phyloP scores from a whole-genome alignment of 2,113 vertebrate species.

The Prolemur simus region DNA sequence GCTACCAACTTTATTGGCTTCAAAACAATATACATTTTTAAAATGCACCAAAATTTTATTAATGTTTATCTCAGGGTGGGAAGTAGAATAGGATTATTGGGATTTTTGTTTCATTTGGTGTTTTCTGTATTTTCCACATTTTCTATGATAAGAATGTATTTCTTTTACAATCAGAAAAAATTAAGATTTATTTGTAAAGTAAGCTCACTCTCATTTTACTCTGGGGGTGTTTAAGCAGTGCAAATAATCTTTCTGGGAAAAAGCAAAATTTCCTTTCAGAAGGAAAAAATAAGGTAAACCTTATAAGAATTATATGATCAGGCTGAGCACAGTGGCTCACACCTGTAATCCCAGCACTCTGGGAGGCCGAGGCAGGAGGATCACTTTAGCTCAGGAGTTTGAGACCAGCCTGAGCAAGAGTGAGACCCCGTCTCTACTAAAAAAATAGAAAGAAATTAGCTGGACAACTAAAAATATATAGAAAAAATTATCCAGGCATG shows the following conservation, averaged over 20 bases:
- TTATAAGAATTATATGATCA: conserved; percentile 1
- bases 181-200: conserved; percentile 2
- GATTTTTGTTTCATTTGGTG: background rate
- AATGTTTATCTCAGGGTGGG: background rate
- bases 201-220: conserved; percentile 21
- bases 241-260: conserved; percentile 54
- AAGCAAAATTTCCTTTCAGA: conserved; percentile 43
- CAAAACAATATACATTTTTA: background rate
- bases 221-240: background rate
- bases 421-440: no score
- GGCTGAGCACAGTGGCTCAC: no score
- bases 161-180: conserved; percentile 3
- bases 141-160: background rate
- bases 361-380: no score
- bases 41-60: background rate
- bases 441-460: no score
- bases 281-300: conserved; percentile 7
- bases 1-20: background rate
- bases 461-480: no score
- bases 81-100: background rate
- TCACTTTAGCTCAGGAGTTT: no score
- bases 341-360: no score
- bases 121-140: background rate
- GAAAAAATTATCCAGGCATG: no score
- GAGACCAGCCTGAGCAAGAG: no score